phyloP scores from a whole-genome alignment of 2,888 invertebrate genomes.

The Hydroisotoma schaefferi region DNA sequence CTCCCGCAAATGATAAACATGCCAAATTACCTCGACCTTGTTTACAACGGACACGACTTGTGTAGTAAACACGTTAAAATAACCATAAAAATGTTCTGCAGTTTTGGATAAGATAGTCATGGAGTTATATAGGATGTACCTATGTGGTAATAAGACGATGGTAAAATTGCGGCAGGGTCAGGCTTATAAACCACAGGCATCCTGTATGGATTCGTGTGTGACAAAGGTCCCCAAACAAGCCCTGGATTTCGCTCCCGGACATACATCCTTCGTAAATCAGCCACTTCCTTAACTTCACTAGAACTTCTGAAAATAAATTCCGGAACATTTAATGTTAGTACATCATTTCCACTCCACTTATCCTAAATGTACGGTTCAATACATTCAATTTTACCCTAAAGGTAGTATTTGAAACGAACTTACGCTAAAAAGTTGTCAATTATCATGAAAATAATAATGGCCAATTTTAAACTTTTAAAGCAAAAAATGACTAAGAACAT shows the following conservation, averaged over 20 bases:
- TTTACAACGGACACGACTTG: not conserved
- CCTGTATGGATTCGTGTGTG: conserved; percentile 38
- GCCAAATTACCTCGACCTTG: conserved; percentile 77
- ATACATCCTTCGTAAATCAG: conserved; percentile 42
- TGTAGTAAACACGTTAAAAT: not conserved
- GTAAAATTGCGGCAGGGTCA: conserved; percentile 11
- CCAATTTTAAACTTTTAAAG: too few relatives aligned
- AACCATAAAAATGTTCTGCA: not conserved
- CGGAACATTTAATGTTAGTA: too few relatives aligned
- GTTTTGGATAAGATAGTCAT: not conserved
- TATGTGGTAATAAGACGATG: conserved; percentile 26
- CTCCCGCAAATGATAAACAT: conserved; percentile 78
- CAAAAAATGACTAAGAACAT: too few relatives aligned
- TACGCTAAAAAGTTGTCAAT: too few relatives aligned
- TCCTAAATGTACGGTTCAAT: too few relatives aligned
- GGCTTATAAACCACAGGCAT: conserved; percentile 34
- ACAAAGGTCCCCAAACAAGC: conserved; percentile 24
- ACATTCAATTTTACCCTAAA: too few relatives aligned
- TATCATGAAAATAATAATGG: too few relatives aligned
- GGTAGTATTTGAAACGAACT: too few relatives aligned
- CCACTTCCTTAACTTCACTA: conserved; percentile 41
- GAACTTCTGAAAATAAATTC: conserved; percentile 34
- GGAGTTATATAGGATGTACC: conserved; percentile 19
- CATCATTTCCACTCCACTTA: too few relatives aligned
- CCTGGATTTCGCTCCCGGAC: conserved; percentile 41